Evolutionary conservation across 2,888 invertebrate species (phyloP), one percentile per base, ranked within the genome.

Genomic region (Eristalinus sepulchralis): DNA sequence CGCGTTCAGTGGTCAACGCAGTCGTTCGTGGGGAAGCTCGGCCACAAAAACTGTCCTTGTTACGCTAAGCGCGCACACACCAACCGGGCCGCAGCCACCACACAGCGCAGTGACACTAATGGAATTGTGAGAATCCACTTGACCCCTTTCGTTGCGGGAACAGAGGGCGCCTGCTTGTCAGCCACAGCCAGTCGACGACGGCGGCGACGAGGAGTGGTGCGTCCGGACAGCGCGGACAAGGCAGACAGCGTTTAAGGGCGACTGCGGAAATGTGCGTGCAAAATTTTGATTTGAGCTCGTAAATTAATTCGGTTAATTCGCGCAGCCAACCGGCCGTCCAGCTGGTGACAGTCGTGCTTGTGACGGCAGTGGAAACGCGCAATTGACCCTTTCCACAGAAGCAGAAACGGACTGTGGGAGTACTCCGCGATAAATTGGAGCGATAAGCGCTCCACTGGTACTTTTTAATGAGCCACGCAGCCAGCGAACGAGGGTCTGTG

Each of bases 261-360:
- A 76, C 75, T 73, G 85, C 77, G 86, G 86, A 86, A 83, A 86
- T 79, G 83, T 86, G 83, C 86, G 86, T 86, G 83, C 86, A 86
- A 86, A 86, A 86, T 86, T 86, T 86, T 86, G 86, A 86, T 86
- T 86, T 86, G 83, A 86, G 83, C 86, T 86, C 86, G 83, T 86
- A 86, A 86, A 86, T 86, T 86, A 86, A 86, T 86, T 86, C 83
- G 78, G 82, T 86, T 86, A 86, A 83, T 86, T 86, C 79, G 86
- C 79, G 86, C 86, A 83, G 64, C 47, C 68, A 64, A 62, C 70
- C 63, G 67, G 33, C 66, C 34, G 82, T 78, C 82, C 85, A 82
- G 82, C 85, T 85, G 80, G 71, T 71, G 60, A 36, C 47, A 47
- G 47, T n/a, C 47, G 47, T 17, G 47, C 47, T 64, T 34, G 33